phyloP scores from a whole-genome alignment of 2,797 vertebrate genomes.

The Sebastes variabilis region DNA sequence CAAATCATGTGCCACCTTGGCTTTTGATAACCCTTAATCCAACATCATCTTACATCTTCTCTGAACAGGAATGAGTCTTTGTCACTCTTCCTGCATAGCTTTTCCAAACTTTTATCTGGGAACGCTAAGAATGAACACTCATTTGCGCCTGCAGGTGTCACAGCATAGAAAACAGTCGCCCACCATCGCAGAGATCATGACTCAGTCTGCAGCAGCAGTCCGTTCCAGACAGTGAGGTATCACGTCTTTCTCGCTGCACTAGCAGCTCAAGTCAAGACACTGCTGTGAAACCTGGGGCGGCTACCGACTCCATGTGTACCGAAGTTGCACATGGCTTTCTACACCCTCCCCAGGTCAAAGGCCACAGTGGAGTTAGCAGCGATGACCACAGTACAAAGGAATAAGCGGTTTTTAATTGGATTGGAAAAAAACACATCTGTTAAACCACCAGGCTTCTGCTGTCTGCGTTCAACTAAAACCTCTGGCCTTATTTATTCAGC shows the following conservation, averaged over 20 bases:
- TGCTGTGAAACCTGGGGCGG: neutral
- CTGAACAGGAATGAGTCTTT: neutral
- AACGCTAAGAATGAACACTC: neutral
- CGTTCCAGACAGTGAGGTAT: neutral
- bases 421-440: neutral
- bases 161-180: neutral
- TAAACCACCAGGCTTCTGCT: neutral
- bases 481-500: neutral
- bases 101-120: neutral
- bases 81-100: neutral
- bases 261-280: neutral
- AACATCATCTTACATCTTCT: neutral
- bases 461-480: neutral
- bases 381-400: neutral
- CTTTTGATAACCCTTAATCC: neutral
- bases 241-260: neutral
- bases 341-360: neutral
- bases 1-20: neutral
- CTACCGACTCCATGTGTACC: neutral
- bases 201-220: neutral
- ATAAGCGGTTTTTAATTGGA: neutral
- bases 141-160: neutral
- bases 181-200: neutral
- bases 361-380: neutral
- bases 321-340: neutral